Evolutionary conservation across 2,797 vertebrate genomes (phyloP).

Genomic region (Chrosomus eos): DNA sequence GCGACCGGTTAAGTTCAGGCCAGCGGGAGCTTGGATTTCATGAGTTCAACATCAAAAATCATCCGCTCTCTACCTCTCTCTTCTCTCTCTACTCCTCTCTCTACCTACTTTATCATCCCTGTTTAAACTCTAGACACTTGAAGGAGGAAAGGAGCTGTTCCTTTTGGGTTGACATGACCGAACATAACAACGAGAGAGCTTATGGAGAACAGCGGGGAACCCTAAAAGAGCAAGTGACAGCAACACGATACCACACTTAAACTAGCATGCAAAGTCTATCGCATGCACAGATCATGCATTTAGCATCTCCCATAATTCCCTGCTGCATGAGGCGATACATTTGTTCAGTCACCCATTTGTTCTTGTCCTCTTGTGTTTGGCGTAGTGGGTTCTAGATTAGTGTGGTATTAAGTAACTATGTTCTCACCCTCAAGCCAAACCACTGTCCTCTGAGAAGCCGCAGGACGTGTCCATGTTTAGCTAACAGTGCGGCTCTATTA

Average conservation of each 20-base stretch:
- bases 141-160: conserved; percentile 28
- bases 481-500: conserved; percentile 55
- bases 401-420: conserved; percentile 23
- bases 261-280: not conserved
- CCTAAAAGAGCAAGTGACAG: conserved; percentile 37
- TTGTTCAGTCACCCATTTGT: conserved; percentile 9
- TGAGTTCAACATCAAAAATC: conserved; percentile 16
- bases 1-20: conserved; percentile 6
- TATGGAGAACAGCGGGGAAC: conserved; percentile 8
- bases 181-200: conserved; percentile 41
- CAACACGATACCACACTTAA: conserved; percentile 44
- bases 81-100: no score
- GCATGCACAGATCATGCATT: not conserved
- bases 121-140: conserved; percentile 39
- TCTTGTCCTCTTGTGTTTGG: conserved; percentile 1
- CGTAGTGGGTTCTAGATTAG: not conserved
- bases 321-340: not conserved
- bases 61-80: conserved; percentile 14
- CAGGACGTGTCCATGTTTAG: conserved; percentile 53
- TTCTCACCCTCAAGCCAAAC: conserved; percentile 17
- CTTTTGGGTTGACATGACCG: conserved; percentile 13
- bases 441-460: conserved; percentile 22
- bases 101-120: not conserved
- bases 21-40: conserved; percentile 59
- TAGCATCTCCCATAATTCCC: conserved; percentile 26